Base-by-base conservation (phyloP, 2,797 vertebrate genomes). In the Bradypodion pumilum region DNA sequence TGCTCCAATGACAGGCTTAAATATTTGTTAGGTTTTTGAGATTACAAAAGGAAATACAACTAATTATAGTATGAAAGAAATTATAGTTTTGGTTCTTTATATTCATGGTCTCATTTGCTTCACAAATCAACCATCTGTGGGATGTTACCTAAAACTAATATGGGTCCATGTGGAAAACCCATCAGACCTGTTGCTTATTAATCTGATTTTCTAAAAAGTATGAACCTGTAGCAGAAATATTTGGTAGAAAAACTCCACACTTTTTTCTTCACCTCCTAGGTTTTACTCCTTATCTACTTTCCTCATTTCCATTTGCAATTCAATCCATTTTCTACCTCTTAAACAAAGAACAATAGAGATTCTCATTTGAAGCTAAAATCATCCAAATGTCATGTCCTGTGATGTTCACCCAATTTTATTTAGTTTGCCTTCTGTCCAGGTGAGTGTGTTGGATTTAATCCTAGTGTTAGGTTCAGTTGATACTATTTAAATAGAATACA, bases 31-130 rank as follows among this genome's bases (percentile, higher is more conserved):
- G n/a, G 46, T 76, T 75, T 89, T 85, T 72, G 74, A 82, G 86
- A 87, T 89, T 73, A 76, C 62, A 72, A 60, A 90, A 91, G 86
- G 85, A 91, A 93, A 87, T 81, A 52, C 84, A 77, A 68, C 81
- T 90, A 88, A 85, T 81, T 81, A 74, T 32, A 88, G 83, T 76
- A 83, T 77, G 78, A 87, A 60, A 81, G 82, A 74, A 91, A 89
- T 89, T 69, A 87, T 29, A 81, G 75, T 12, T 85, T 86, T 29
- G 37, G 13, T 29, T 16, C 76, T 82, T 52, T 81, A 3, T 81
- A 69, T 90, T 72, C 73, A 32, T 15, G 73, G 37, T 19, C 81
- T 27, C 13, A 19, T 42, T 72, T 85, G 56, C 84, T 68, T 29
- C 9, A 80, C 8, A 29, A 32, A 35, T 52, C 37, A 0, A 1